Conservation (phyloP, 2,113 vertebrate genomes). For the Synchiropus splendidus region DNA sequence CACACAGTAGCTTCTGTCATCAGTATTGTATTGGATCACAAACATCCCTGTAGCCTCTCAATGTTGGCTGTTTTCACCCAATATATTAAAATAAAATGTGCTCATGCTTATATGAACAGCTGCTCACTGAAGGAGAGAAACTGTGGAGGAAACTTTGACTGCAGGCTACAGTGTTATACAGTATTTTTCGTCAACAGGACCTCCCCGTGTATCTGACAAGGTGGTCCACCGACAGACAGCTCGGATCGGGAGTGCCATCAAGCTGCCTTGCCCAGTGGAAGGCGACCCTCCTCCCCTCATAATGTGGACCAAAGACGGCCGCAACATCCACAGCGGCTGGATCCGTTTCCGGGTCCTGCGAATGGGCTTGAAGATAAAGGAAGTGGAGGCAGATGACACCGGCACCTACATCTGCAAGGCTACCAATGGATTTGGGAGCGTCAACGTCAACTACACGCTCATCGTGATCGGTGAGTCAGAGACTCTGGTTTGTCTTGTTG, state of each 20-base stretch:
- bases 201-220: conserved; percentile 82
- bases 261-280: conserved; percentile 88
- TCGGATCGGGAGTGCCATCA: conserved; percentile 81
- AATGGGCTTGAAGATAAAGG: conserved; percentile 89
- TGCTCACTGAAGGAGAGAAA: too few relatives aligned
- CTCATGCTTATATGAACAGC: too few relatives aligned
- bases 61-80: too few relatives aligned
- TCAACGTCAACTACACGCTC: conserved; percentile 95
- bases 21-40: too few relatives aligned
- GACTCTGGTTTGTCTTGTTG: too few relatives aligned
- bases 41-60: too few relatives aligned
- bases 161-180: too few relatives aligned
- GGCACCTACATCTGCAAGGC: conserved; percentile 95
- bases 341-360: conserved; percentile 85
- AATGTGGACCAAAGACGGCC: conserved; percentile 96
- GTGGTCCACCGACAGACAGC: conserved; percentile 83
- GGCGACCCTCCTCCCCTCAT: conserved; percentile 90
- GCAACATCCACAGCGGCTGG: conserved; percentile 93
- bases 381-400: conserved; percentile 83
- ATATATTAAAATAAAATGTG: too few relatives aligned
- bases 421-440: conserved; percentile 94
- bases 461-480: conserved; percentile 81
- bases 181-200: conserved; percentile 62
- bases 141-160: too few relatives aligned
- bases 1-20: too few relatives aligned